A percentile compares a stretch with the other conserved stretches of the same genome.
Conservation (phyloP, 2,888 invertebrate species). For the Spodoptera exigua region DNA sequence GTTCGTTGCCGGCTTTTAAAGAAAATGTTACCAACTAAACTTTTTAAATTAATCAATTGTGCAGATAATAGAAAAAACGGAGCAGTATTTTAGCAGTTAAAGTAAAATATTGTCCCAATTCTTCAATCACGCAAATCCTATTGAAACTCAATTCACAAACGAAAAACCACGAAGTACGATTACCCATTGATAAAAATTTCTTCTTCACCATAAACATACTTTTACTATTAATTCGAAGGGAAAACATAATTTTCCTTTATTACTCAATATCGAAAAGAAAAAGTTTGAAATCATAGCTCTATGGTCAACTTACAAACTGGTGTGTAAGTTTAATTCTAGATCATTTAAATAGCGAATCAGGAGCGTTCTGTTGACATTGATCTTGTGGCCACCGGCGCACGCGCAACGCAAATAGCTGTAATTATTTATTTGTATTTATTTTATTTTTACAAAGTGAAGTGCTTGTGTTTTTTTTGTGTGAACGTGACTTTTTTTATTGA, state of each 20-base stretch:
- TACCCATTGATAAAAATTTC: neutral
- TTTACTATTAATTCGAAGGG: constrained; percentile 35
- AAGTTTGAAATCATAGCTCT: constrained; percentile 26
- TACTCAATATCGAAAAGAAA: constrained; percentile 30
- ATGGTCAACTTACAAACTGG: constrained; percentile 62
- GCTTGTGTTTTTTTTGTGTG: constrained; percentile 34
- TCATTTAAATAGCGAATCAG: constrained; percentile 87
- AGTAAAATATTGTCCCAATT: too few species aligned
- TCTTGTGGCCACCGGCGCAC: constrained; percentile 68
- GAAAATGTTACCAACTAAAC: too few species aligned
- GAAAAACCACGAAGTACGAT: constrained; percentile 14
- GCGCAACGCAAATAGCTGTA: constrained; percentile 56
- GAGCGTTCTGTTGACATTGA: constrained; percentile 81
- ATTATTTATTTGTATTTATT: constrained; percentile 23
- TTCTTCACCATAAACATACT: constrained; percentile 26
- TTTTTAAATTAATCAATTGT: too few species aligned
- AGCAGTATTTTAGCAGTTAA: too few species aligned
- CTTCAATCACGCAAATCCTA: too few species aligned
- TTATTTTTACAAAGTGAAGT: constrained; percentile 45
- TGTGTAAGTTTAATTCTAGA: constrained; percentile 77
- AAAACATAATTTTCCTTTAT: constrained; percentile 25
- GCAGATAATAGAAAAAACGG: too few species aligned
- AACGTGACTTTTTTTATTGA: constrained; percentile 7
- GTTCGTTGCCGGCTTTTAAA: too few species aligned
- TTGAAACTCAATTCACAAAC: neutral